Evolutionary conservation across 2,113 vertebrate genomes (phyloP).

Genomic region (Ptyas mucosa): DNA sequence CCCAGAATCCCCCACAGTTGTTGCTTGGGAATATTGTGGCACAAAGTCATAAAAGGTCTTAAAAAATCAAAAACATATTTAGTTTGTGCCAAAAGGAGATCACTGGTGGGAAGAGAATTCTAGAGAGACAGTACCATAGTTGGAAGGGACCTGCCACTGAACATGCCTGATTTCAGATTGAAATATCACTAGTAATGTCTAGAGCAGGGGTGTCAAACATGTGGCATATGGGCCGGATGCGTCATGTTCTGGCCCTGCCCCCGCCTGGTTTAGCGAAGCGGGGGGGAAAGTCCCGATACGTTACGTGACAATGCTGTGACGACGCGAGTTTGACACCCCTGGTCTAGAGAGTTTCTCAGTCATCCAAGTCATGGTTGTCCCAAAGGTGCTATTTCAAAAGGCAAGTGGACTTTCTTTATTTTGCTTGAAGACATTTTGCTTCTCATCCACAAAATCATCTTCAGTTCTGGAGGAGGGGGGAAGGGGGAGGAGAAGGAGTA

Average conservation of each 20-base stretch:
- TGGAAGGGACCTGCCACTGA: not conserved
- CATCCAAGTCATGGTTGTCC: not conserved
- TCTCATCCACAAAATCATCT: not conserved
- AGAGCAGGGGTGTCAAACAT: no score
- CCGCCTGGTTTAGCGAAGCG: no score
- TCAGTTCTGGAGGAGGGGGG: no score
- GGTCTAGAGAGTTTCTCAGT: not conserved
- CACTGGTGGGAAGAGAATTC: not conserved
- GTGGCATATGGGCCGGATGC: no score
- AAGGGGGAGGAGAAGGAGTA: no score
- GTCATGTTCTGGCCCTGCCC: no score
- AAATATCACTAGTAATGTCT: not conserved
- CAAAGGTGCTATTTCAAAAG: not conserved
- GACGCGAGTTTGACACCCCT: no score
- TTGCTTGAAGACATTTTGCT: not conserved
- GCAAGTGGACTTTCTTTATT: not conserved
- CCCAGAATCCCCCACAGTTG: not conserved
- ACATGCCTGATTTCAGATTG: not conserved
- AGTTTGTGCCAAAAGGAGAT: not conserved
- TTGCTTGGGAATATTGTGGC: not conserved
- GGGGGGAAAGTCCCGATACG: no score
- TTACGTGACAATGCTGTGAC: no score
- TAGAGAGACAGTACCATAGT: not conserved
- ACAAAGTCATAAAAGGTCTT: not conserved
- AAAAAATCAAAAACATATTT: not conserved